Percentiles rank a stretch among this genome's conserved stretches.
phyloP scores from a whole-genome alignment of 2,888 invertebrate genomes.

The Nomada fucata region DNA sequence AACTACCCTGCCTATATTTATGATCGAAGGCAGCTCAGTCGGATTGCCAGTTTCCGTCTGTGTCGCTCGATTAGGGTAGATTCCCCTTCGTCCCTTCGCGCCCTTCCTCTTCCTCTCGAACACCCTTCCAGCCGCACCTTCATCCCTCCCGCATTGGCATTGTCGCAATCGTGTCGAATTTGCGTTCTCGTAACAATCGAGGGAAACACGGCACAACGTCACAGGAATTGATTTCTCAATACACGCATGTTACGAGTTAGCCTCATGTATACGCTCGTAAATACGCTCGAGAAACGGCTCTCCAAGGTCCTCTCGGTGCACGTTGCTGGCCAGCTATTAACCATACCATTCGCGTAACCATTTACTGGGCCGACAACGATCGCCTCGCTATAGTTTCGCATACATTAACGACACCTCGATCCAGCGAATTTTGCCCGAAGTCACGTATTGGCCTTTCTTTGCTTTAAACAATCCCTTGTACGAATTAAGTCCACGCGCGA shows the following conservation, averaged over 20 bases:
- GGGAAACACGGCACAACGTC: conserved; percentile 19
- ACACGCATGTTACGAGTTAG: conserved; percentile 32
- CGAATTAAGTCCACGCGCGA: too few species aligned
- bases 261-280: conserved; percentile 41
- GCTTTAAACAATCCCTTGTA: too few species aligned
- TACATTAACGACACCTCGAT: neutral
- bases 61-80: neutral
- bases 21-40: too few species aligned
- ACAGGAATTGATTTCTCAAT: conserved; percentile 47
- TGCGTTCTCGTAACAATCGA: conserved; percentile 24
- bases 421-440: neutral
- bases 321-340: conserved; percentile 56
- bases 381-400: conserved; percentile 25
- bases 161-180: conserved; percentile 13
- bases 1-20: too few species aligned
- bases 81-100: too few species aligned
- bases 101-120: neutral
- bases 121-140: too few species aligned
- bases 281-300: conserved; percentile 38
- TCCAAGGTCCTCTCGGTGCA: conserved; percentile 63
- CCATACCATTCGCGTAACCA: conserved; percentile 60
- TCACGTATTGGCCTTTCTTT: neutral
- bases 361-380: conserved; percentile 37
- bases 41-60: neutral
- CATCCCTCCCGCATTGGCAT: neutral